Evolutionary conservation across 2,888 invertebrate genomes (phyloP).

Genomic region (Cantharis flavilabris): DNA sequence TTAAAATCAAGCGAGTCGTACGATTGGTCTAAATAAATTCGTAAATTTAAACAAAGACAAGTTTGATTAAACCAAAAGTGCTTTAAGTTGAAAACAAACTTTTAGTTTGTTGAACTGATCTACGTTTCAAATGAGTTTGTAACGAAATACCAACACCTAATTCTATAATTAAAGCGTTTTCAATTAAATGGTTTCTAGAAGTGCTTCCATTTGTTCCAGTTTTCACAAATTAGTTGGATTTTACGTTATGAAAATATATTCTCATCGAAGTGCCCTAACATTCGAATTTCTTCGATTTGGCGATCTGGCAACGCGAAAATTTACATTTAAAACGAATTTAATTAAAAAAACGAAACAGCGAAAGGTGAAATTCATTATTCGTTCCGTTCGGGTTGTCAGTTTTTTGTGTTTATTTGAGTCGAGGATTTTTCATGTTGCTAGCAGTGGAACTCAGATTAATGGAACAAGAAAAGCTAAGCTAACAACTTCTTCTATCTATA

Average conservation of each 20-base stretch:
- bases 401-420: constrained; percentile 12
- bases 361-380: constrained; percentile 6
- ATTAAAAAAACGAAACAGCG: not conserved
- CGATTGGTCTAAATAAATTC: constrained; percentile 22
- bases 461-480: constrained; percentile 21
- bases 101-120: constrained; percentile 10
- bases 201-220: constrained; percentile 17
- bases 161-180: constrained; percentile 32
- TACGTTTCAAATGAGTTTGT: constrained; percentile 36
- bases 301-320: not conserved
- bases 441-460: constrained; percentile 20
- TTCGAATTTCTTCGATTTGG: not conserved
- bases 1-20: not conserved
- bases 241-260: constrained; percentile 7
- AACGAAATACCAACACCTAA: constrained; percentile 36
- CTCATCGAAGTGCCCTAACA: not conserved
- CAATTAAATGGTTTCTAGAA: constrained; percentile 26
- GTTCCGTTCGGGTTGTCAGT: not conserved
- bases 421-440: constrained; percentile 11
- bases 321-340: not conserved
- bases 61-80: constrained; percentile 26
- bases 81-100: constrained; percentile 22
- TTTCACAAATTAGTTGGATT: constrained; percentile 18
- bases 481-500: constrained; percentile 25
- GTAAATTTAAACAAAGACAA: constrained; percentile 24